Conservation (phyloP, 2,888 invertebrate species). For the Sinohyriopsis cumingii region DNA sequence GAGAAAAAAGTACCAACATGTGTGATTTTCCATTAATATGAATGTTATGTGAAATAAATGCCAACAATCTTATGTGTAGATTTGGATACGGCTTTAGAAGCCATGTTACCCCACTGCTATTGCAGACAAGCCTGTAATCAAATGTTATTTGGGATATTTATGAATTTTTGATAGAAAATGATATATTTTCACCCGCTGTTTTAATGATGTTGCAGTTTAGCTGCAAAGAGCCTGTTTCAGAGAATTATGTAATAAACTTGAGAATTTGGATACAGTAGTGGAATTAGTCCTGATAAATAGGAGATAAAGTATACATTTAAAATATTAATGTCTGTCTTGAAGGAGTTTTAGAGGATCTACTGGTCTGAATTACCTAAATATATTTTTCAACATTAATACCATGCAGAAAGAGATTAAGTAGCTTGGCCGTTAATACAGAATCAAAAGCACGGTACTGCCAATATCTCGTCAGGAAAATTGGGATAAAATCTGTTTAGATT, state of each 20-base stretch:
- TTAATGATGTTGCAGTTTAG: constrained; percentile 7
- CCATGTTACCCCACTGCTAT: constrained; percentile 14
- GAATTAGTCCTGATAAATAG: constrained; percentile 3
- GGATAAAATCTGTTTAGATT: too few relatives aligned
- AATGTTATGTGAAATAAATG: constrained; percentile 26
- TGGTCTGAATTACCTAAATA: too few relatives aligned
- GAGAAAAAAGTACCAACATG: constrained; percentile 17
- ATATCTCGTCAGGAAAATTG: too few relatives aligned
- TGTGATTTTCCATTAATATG: constrained; percentile 45
- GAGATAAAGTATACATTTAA: constrained; percentile 16
- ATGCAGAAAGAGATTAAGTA: too few relatives aligned
- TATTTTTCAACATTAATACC: too few relatives aligned
- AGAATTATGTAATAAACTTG: constrained; percentile 16
- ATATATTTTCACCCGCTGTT: constrained; percentile 15
- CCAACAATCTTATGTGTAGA: constrained; percentile 14
- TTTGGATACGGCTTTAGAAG: constrained; percentile 10
- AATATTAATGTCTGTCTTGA: constrained; percentile 10
- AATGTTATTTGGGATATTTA: constrained; percentile 14
- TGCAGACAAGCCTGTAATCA: constrained; percentile 13
- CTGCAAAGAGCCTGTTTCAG: constrained; percentile 9
- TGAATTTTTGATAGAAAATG: constrained; percentile 24
- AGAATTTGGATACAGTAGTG: constrained; percentile 11
- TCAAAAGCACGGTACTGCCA: too few relatives aligned
- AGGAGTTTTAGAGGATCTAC: not conserved
- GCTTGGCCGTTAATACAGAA: too few relatives aligned